Evolutionary conservation across 2,888 invertebrate genomes (phyloP), one percentile per base, ranked within the genome.

Genomic region (Apomyelois bistriatella): DNA sequence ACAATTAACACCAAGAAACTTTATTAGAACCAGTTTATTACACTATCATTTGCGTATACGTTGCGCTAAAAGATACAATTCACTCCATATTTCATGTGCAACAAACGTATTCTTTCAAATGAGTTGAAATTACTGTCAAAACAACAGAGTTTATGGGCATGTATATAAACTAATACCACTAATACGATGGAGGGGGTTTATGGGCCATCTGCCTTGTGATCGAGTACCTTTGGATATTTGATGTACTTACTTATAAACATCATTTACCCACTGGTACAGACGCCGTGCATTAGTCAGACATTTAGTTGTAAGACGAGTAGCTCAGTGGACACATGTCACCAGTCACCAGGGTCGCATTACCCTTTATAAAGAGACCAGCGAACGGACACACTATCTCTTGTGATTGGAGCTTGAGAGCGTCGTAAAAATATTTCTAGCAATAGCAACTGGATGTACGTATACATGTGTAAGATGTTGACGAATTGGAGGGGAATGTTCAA

Each of bases 381-480:
- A 74, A 67, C 74, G 71, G 68, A 70, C 72, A 76, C 67, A 72
- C 81, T 85, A 87, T 84, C 82, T 82, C 73, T 68, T 72, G 79
- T 78, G 80, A 87, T 84, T 81, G 70, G 72, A 82, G 75, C 77
- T 80, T 77, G 75, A 79, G 74, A 80, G 76, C 67, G 69, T 61
- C 61, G 73, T 82, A 79, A 84, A 85, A 85, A 83, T 81, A 79
- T 79, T 78, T 78, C 74, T 72, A 70, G 64, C 63, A 60, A 60
- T 60, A 58, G 63, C 57, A 22, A 22, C 66, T 63, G 58, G 55
- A 55, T 55, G 15, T 32, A 36, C 15, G n/a, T 30, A 7, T 6
- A 40, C 38, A 13, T 15, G 6, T 0, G 13, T 35, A 42, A 37
- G 42, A 52, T 43, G 42, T 22, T 36, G 15, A 36, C 17, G n/a